A percentile compares a stretch with the other conserved stretches of the same genome.
These are phyloP conservation scores for Gavialis gangeticus DNA, from an alignment of 2,113 vertebrate genomes.

Conservation along the genomic window DNA sequence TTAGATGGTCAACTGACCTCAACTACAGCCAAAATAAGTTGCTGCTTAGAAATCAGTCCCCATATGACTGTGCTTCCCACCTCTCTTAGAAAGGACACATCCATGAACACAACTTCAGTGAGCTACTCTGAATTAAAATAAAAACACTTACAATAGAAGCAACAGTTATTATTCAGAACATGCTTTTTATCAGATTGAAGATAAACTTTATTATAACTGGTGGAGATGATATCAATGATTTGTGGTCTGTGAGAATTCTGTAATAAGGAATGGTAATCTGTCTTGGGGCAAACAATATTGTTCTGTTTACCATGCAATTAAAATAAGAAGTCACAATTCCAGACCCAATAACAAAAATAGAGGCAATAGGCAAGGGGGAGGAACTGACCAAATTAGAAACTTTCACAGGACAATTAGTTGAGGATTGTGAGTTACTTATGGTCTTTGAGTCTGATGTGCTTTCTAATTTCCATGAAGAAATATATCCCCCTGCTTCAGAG, in stretches of 20 bases:
- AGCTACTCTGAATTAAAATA: conserved; percentile 49
- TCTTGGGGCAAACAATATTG: conserved; percentile 70
- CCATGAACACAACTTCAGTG: conserved; percentile 19
- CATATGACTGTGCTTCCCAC: not conserved
- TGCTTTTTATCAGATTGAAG: conserved; percentile 72
- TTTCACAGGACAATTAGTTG: conserved; percentile 41
- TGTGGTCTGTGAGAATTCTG: conserved; percentile 48
- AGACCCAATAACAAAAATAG: conserved; percentile 30
- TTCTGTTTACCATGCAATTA: conserved; percentile 68
- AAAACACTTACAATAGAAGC: conserved; percentile 60
- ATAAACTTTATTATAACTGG: conserved; percentile 52
- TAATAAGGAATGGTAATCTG: conserved; percentile 67
- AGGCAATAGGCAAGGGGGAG: not conserved
- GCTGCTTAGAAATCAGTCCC: not conserved
- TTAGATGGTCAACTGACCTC: conserved; percentile 7
- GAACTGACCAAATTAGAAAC: conserved; percentile 63
- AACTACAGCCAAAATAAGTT: not conserved
- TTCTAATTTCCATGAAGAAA: conserved; percentile 33
- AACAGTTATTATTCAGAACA: conserved; percentile 72
- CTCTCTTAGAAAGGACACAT: conserved; percentile 19
- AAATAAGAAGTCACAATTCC: conserved; percentile 58
- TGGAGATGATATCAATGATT: conserved; percentile 64
- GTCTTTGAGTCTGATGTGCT: conserved; percentile 46
- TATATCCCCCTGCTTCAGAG: conserved; percentile 7
- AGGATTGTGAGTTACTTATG: conserved; percentile 34